A percentile compares a stretch with the other conserved stretches of the same genome.
These are phyloP conservation scores for Tetheella fluctuosa DNA, from an alignment of 2,888 invertebrate genomes.

Conservation along the genomic window DNA sequence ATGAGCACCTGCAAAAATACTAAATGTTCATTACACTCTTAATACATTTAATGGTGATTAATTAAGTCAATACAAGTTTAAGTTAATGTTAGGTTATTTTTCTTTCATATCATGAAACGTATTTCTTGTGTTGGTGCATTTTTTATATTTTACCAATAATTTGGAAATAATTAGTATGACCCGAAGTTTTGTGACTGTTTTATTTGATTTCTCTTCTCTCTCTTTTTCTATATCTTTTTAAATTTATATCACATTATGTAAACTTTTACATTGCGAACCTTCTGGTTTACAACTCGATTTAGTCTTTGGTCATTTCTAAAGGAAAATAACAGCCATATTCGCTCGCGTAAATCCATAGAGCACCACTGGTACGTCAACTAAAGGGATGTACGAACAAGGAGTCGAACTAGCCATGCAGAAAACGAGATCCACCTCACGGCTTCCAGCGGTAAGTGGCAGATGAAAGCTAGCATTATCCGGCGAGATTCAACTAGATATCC, in stretches of 20 bases:
- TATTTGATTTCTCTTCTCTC: too few relatives aligned
- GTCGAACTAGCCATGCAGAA: conserved; percentile 55
- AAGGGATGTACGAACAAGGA: conserved; percentile 46
- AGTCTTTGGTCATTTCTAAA: background rate
- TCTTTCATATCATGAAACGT: too few relatives aligned
- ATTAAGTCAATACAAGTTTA: too few relatives aligned
- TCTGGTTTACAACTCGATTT: background rate
- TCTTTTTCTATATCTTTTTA: too few relatives aligned
- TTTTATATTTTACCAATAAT: too few relatives aligned
- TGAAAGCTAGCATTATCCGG: conserved; percentile 36
- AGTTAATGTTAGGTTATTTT: too few relatives aligned
- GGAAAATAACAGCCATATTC: background rate
- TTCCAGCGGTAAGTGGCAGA: conserved; percentile 47
- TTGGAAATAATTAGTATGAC: too few relatives aligned
- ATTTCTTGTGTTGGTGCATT: too few relatives aligned
- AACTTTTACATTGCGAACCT: too few relatives aligned
- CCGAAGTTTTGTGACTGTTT: too few relatives aligned
- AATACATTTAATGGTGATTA: too few relatives aligned
- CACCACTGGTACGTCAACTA: conserved; percentile 6
- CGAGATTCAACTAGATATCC: conserved; percentile 23
- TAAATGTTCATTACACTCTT: background rate
- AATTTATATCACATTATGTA: too few relatives aligned
- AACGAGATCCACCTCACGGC: conserved; percentile 57
- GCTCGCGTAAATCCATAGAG: background rate
- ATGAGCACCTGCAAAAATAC: background rate